Evolutionary conservation across 2,113 vertebrate species (phyloP), one percentile per base, ranked within the genome.

Genomic region (Gobio gobio): DNA sequence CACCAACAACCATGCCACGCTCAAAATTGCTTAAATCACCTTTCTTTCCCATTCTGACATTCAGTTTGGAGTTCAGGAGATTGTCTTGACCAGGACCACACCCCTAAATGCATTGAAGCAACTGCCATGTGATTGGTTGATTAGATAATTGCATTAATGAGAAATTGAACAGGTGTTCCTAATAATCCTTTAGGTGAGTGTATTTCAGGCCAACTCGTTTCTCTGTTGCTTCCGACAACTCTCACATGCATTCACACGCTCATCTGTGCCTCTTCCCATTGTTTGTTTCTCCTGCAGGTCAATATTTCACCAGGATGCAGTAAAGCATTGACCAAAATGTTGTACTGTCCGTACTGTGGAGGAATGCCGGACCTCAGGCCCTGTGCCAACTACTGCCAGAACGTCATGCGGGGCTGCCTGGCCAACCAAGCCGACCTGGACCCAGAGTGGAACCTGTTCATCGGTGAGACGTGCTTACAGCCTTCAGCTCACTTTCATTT

Each of bases 361-460:
- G 95, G 96, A 56, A 93, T 97, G 79, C 96, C 97, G 14, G 93
- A 94, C 0, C 95, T 99, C 89, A 97, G 96, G 90, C 96, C 98
- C 68, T 99, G 98, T 89, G 95, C 94, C 90, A 98, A 96, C 94
- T 99, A 99, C 94, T 99, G 98, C 89, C 96, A 98, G 90, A 99
- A 99, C 22, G 97, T 99, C 61, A 97, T 99, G 96, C 98, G 97
- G 88, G 98, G 98, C 92, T 99, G 98, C 90, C 94, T 99, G 83
- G 98, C 98, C 18, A 99, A 99, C 92, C 98, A 99, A 91, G 98
- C 98, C 0, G 98, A 99, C 93, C 95, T 99, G 14, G 98, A 99
- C 90, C 95, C 96, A 0, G 98, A 99, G 90, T 99, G 98, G 98
- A 99, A 98, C 91, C 94, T 97, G 70, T 99, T 99, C 86, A 96